Percentiles rank a stretch among this genome's conserved stretches.
phyloP scores from a whole-genome alignment of 2,797 vertebrate species.

The Vireo griseus region DNA sequence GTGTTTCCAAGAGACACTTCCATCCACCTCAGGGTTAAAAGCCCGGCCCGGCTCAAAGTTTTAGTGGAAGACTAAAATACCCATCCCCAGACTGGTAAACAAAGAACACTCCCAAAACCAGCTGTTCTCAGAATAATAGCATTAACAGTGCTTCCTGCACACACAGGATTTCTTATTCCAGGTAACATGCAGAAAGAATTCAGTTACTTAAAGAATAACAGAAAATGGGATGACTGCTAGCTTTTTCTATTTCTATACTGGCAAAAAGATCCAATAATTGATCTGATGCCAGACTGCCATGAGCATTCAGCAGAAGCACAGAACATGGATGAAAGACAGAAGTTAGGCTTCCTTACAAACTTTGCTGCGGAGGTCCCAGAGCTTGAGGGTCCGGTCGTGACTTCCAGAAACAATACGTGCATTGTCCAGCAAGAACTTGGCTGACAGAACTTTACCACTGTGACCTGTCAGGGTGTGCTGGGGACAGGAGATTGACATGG shows the following conservation, averaged over 20 bases:
- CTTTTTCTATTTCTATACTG: background rate
- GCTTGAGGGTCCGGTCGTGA: conserved; percentile 95
- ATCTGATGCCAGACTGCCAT: background rate
- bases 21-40: background rate
- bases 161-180: background rate
- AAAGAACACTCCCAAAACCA: background rate
- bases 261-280: background rate
- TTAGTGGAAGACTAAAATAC: background rate
- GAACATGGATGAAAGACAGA: background rate
- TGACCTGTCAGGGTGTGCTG: conserved; percentile 97
- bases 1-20: background rate
- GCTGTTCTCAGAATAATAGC: background rate
- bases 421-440: conserved; percentile 94
- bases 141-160: background rate
- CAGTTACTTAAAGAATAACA: background rate
- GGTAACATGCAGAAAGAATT: background rate
- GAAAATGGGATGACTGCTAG: background rate
- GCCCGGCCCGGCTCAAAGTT: background rate
- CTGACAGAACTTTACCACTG: conserved; percentile 94
- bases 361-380: conserved; percentile 99
- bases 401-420: conserved; percentile 94
- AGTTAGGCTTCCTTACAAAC: conserved; percentile 83
- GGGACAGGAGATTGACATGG: background rate
- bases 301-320: background rate
- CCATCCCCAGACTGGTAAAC: background rate